Evolutionary conservation across 2,888 invertebrate species (phyloP), one percentile per base, ranked within the genome.

Genomic region (Aspidapion aeneum): DNA sequence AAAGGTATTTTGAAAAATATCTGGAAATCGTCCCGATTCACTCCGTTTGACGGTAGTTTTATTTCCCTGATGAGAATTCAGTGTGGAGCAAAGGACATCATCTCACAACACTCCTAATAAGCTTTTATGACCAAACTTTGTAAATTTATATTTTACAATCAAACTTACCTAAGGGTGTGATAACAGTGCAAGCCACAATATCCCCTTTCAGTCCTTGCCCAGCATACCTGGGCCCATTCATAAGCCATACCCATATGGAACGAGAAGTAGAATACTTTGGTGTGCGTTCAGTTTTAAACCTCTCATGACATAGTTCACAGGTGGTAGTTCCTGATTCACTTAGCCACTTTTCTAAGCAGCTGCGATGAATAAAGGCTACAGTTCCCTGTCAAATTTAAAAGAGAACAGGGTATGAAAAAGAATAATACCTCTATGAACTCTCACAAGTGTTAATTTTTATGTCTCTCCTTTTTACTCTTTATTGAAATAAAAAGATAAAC

Each of bases 331-430:
- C 88, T 1, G 89, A 87, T 74, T 90, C 89, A 1, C 89, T 89
- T 50, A 92, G 80, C 91, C 91, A 92, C 59, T 84, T 84, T 78
- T 91, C 90, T 70, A 91, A 79, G 74, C 91, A 92, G 63, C 85
- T 84, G 1, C 88, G 83, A 77, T 91, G 90, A 12, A 90, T 86
- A 61, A 88, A 83, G 0, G 90, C 90, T 69, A 91, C 87, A 1
- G 89, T 87, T 0, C 91, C 91, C 84, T 84, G 81, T 35, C 3
- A 35, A 35, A 35, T 35, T n/a, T n/a, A n/a, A n/a, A 35, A 35
- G 12, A 35, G 3, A 35, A 7, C 35, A 35, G 12, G 12, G 35
- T 35, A 7, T 12, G 5, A 3, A 35, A 35, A 35, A 35, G 12
- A 35, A n/a, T n/a, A n/a, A n/a, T n/a, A n/a, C n/a, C n/a, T n/a